Percentiles rank a stretch among this genome's conserved stretches.
Evolutionary conservation across 1,140 invertebrate species (phyloP).

Genomic region (Pseudomyrmex concolor): DNA sequence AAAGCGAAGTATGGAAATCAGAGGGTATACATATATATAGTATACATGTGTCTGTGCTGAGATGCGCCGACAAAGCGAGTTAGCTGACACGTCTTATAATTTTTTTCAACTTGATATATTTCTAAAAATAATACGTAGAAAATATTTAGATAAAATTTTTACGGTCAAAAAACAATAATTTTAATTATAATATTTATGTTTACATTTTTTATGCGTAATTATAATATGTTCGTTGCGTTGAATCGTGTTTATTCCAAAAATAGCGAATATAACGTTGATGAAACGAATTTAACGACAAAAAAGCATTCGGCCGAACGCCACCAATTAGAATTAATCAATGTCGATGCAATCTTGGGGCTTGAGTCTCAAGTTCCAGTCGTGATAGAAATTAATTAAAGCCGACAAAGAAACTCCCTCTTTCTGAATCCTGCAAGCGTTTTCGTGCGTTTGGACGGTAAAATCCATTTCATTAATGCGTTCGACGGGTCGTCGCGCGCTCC

Average conservation of each 20-base stretch:
- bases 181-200: not conserved
- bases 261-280: too few species aligned
- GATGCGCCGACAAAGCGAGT: not conserved
- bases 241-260: not conserved
- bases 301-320: not conserved
- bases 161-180: not conserved
- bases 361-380: not conserved
- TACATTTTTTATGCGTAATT: not conserved
- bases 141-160: too few species aligned
- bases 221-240: not conserved
- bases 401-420: not conserved
- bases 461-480: conserved; percentile 56
- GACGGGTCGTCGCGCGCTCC: conserved; percentile 41
- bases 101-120: not conserved
- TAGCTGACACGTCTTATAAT: not conserved
- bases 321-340: not conserved
- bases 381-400: conserved; percentile 39
- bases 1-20: conserved; percentile 16
- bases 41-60: not conserved
- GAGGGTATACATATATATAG: not conserved
- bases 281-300: not conserved
- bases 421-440: conserved; percentile 13
- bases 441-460: conserved; percentile 39
- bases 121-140: too few species aligned
- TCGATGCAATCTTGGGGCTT: not conserved